A percentile compares a stretch with the other conserved stretches of the same genome.
Evolutionary conservation across 2,888 invertebrate species (phyloP).

Genomic region (Galeruca laticollis): DNA sequence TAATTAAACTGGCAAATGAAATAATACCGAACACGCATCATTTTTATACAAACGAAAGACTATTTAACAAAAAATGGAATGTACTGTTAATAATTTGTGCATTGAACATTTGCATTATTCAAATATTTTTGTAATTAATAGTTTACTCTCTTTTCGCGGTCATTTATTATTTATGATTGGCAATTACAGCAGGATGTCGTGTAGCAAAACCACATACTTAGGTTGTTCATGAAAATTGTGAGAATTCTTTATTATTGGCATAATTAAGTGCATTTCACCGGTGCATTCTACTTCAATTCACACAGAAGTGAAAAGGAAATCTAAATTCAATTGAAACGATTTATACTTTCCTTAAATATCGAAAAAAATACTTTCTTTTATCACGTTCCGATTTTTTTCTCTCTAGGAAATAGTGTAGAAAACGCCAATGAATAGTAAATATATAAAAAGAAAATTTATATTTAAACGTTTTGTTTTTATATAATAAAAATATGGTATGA

Average conservation of each 20-base stretch:
- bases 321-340: conserved; percentile 38
- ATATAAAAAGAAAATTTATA: background rate
- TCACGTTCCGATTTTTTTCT: conserved; percentile 16
- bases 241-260: conserved; percentile 29
- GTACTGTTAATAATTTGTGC: too few relatives aligned
- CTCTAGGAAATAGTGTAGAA: background rate
- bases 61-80: too few relatives aligned
- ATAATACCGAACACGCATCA: too few relatives aligned
- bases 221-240: conserved; percentile 33
- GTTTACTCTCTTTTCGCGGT: background rate
- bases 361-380: conserved; percentile 32
- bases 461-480: too few relatives aligned
- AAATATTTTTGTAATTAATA: background rate
- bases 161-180: conserved; percentile 23
- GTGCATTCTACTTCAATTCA: conserved; percentile 35
- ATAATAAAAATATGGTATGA: too few relatives aligned
- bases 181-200: conserved; percentile 16
- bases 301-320: conserved; percentile 47
- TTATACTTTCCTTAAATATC: conserved; percentile 42
- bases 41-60: too few relatives aligned
- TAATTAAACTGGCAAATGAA: too few relatives aligned
- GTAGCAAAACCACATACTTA: conserved; percentile 26
- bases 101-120: background rate
- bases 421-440: background rate
- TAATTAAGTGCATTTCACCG: conserved; percentile 42